Conservation (phyloP, 2,113 vertebrate genomes). For the Beaufortia kweichowensis region DNA sequence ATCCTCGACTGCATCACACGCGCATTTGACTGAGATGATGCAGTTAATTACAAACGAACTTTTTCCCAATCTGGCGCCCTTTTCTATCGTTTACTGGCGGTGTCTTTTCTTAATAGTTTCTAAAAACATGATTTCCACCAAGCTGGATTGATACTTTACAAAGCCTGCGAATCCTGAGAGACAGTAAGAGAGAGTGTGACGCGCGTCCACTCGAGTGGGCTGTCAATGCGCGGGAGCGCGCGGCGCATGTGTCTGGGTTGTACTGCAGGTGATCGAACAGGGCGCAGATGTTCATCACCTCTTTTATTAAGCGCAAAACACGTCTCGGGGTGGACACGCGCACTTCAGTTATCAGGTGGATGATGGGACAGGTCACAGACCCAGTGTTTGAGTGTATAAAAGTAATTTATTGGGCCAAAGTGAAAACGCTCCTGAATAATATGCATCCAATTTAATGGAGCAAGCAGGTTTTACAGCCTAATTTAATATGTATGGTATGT, state of each 20-base stretch:
- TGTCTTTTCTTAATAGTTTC: constrained; percentile 17
- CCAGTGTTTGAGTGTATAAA: background rate
- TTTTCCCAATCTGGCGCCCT: background rate
- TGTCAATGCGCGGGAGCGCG: constrained; percentile 7
- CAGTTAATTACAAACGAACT: constrained; percentile 15
- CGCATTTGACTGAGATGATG: background rate
- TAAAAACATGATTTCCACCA: constrained; percentile 20
- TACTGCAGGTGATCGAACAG: constrained; percentile 38
- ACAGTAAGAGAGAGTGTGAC: background rate
- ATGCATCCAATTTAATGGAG: background rate
- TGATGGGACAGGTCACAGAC: constrained; percentile 27
- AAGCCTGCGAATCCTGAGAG: background rate
- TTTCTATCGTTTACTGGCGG: constrained; percentile 21
- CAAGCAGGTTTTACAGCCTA: background rate
- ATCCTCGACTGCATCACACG: constrained; percentile 36
- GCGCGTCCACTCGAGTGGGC: constrained; percentile 19
- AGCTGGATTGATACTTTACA: constrained; percentile 19
- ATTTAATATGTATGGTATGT: background rate
- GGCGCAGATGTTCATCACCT: constrained; percentile 41
- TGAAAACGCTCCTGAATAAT: constrained; percentile 25
- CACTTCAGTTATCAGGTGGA: constrained; percentile 32
- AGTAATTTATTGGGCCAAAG: constrained; percentile 5
- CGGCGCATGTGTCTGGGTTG: constrained; percentile 13
- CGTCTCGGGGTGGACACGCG: background rate
- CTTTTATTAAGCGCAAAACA: constrained; percentile 43